These are phyloP conservation scores for Spodoptera picta DNA, from an alignment of 2,888 invertebrate species.

Conservation along the genomic window DNA sequence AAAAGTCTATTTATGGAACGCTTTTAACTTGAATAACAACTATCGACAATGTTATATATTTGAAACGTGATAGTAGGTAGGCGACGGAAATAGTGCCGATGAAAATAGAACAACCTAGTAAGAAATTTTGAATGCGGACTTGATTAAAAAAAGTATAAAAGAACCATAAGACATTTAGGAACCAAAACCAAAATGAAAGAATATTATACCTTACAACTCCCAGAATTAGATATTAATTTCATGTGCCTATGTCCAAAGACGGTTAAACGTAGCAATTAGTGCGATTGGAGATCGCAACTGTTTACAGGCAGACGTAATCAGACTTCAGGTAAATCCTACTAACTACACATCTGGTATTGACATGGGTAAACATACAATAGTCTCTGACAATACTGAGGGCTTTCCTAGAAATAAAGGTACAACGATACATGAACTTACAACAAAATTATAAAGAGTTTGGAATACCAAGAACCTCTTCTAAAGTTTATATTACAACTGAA, in stretches of 20 bases:
- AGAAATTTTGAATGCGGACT: conserved; percentile 26
- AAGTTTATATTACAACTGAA: conserved; percentile 7
- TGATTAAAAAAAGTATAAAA: conserved; percentile 37
- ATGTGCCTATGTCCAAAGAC: no score
- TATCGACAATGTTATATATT: conserved; percentile 47
- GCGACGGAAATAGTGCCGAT: conserved; percentile 49
- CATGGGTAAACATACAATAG: background rate
- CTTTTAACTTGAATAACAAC: conserved; percentile 50
- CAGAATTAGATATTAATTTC: background rate
- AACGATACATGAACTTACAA: background rate
- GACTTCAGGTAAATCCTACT: conserved; percentile 3
- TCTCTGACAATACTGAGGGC: background rate
- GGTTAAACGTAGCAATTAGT: conserved; percentile 11
- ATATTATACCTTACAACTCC: no score
- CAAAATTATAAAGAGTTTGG: background rate
- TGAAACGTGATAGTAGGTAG: conserved; percentile 44
- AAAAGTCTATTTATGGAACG: conserved; percentile 40
- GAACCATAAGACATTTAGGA: conserved; percentile 5
- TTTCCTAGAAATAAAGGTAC: background rate
- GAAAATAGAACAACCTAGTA: conserved; percentile 50
- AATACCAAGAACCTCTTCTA: background rate
- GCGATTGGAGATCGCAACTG: conserved; percentile 1
- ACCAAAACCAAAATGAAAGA: no score
- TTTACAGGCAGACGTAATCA: conserved; percentile 22
- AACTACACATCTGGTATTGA: conserved; percentile 11